A percentile compares a stretch with the other conserved stretches of the same genome.
Conservation (phyloP, 2,888 invertebrate species). For the Tolmerus cingulatus region DNA sequence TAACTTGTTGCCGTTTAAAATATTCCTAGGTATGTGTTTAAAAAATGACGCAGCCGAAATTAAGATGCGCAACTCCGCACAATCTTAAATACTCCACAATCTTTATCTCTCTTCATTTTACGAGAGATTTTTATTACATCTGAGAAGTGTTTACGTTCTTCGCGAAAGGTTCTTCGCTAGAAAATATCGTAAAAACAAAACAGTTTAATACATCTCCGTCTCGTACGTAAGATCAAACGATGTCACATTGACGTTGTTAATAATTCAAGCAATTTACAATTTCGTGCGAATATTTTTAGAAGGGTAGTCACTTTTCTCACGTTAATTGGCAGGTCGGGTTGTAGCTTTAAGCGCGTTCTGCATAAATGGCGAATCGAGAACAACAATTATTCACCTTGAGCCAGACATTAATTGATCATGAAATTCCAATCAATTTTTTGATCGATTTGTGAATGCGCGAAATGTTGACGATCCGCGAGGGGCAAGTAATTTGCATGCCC, state of each 20-base stretch:
- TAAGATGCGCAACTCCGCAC: background rate
- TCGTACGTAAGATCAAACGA: background rate
- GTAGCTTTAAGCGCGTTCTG: background rate
- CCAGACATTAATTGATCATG: constrained; percentile 2
- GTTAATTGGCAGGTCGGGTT: background rate
- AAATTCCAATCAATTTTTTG: constrained; percentile 34
- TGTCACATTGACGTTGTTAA: background rate
- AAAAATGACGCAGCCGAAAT: background rate
- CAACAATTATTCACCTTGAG: constrained; percentile 24
- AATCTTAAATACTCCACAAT: background rate
- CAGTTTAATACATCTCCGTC: background rate
- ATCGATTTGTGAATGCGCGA: background rate
- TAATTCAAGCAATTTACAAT: background rate
- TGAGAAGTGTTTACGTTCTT: background rate
- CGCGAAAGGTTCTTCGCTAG: background rate
- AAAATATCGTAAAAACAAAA: background rate
- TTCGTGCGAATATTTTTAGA: background rate
- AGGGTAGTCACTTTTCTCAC: background rate
- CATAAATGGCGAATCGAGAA: background rate
- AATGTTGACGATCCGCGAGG: background rate
- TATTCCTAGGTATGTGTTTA: background rate
- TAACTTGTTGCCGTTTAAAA: no score
- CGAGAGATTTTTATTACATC: background rate
- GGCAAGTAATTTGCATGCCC: constrained; percentile 7
- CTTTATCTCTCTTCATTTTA: background rate